Evolutionary conservation across 2,888 invertebrate species (phyloP), one percentile per base, ranked within the genome.

Genomic region (Chloroclysta siterata): DNA sequence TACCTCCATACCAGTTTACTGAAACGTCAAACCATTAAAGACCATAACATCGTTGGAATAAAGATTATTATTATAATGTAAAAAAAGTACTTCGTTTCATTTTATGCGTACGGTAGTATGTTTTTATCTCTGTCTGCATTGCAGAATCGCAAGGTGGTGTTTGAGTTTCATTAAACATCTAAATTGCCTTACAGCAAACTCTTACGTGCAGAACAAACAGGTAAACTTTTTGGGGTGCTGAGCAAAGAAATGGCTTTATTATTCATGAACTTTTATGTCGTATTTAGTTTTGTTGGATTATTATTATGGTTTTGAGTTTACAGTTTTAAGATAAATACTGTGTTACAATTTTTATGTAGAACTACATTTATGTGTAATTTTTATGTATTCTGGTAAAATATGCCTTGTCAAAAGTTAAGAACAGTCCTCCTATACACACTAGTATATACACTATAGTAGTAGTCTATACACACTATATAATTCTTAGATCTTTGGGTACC

Each of bases 41-140:
- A 22, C 22, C 36, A 17, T 57, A 47, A 14, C 13, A 46, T n/a
- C 53, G 39, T 51, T 17, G 36, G 28, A 41, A 54, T 59, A 53
- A 47, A 57, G 41, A 33, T 58, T 28, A 59, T 17, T 46, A 44
- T 15, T 22, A 29, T 10, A 48, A 36, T 14, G 13, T 22, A 22
- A 39, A 36, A 39, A 17, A 28, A 53, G n/a, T 10, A 50, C 50
- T 48, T 22, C 29, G 15, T 28, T 62, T 51, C 41, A 51, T 54
- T 58, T 58, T 29, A 44, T 59, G 63, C 58, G 53, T 54, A 36
- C 41, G 42, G n/a, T 39, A 33, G 46, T 36, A 46, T 55, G 50
- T 44, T 59, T 17, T 14, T 59, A 44, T 59, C 39, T 59, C n/a
- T 4, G 57, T 53, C 63, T 63, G 51, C 63, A 55, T 55, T 63